A percentile compares a stretch with the other conserved stretches of the same genome.
These are phyloP conservation scores for Drosophila algonquin DNA, from an alignment of 2,888 invertebrate genomes.

Conservation along the genomic window DNA sequence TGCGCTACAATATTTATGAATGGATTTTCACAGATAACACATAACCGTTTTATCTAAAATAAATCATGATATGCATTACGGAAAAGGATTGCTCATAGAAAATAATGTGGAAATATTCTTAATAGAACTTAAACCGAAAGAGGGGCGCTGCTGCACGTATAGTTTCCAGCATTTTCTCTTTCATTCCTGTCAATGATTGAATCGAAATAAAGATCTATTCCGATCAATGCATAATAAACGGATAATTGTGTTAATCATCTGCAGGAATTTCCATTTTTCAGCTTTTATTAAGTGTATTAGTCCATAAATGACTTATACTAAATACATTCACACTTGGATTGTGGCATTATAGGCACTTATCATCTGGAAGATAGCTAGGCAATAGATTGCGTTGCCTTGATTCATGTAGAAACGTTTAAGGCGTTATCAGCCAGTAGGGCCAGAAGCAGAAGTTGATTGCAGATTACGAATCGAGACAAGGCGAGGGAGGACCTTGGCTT, in stretches of 20 bases:
- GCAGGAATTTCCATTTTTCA: conserved; percentile 2
- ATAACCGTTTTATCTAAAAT: neutral
- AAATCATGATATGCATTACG: neutral
- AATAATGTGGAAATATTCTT: neutral
- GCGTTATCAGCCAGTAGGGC: conserved; percentile 50
- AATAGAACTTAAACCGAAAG: neutral
- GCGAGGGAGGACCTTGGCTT: conserved; percentile 27
- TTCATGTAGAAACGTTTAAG: conserved; percentile 33
- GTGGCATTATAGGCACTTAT: conserved; percentile 13
- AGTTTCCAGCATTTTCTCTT: neutral
- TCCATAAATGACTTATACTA: conserved; percentile 15
- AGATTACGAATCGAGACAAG: neutral
- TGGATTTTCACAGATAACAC: neutral
- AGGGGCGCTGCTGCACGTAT: neutral
- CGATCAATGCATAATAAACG: neutral
- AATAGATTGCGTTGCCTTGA: conserved; percentile 50
- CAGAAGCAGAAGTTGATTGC: conserved; percentile 1
- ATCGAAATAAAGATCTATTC: neutral
- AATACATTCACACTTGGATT: conserved; percentile 1
- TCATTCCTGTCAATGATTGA: conserved; percentile 10
- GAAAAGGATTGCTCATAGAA: neutral
- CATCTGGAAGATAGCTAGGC: conserved; percentile 26
- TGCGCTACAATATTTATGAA: neutral
- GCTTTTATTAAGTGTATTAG: neutral
- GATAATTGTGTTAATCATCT: conserved; percentile 16